Evolutionary conservation across 2,888 invertebrate species (phyloP).

Genomic region (Lycaena phlaeas): DNA sequence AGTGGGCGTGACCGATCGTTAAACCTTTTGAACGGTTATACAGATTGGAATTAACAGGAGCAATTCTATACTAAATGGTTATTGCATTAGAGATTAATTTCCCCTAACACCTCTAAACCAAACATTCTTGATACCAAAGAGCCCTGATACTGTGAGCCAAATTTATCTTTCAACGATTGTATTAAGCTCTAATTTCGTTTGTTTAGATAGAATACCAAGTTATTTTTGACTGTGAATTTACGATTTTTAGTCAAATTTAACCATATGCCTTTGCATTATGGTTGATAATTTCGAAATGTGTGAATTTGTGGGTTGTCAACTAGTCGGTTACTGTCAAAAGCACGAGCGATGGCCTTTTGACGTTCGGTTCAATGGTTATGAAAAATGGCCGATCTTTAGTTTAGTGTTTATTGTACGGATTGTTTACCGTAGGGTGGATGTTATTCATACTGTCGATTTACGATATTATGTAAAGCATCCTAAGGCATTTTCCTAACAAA

Average conservation of each 20-base stretch:
- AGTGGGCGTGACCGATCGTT: not conserved
- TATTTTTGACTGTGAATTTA: too few species aligned
- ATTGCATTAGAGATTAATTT: not conserved
- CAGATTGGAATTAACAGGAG: too few species aligned
- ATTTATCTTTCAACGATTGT: too few species aligned
- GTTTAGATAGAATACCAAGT: too few species aligned
- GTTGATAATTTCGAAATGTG: not conserved
- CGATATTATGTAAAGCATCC: too few species aligned
- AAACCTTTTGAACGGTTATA: not conserved
- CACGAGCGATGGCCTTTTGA: conserved; percentile 30
- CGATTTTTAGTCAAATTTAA: too few species aligned
- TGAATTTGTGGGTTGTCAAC: conserved; percentile 13
- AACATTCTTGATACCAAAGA: too few species aligned
- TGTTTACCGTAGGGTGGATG: conserved; percentile 13
- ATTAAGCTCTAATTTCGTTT: too few species aligned
- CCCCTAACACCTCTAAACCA: not conserved
- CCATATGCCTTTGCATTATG: not conserved
- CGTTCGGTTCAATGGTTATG: conserved; percentile 24
- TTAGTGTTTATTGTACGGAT: not conserved
- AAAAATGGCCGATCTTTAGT: conserved; percentile 10
- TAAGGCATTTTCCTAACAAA: too few species aligned
- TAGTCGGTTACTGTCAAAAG: conserved; percentile 26
- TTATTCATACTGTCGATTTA: too few species aligned
- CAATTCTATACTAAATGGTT: not conserved
- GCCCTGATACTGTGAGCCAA: too few species aligned